Base-by-base conservation (phyloP, 2,888 invertebrate species). In the Drosophila mimica region DNA sequence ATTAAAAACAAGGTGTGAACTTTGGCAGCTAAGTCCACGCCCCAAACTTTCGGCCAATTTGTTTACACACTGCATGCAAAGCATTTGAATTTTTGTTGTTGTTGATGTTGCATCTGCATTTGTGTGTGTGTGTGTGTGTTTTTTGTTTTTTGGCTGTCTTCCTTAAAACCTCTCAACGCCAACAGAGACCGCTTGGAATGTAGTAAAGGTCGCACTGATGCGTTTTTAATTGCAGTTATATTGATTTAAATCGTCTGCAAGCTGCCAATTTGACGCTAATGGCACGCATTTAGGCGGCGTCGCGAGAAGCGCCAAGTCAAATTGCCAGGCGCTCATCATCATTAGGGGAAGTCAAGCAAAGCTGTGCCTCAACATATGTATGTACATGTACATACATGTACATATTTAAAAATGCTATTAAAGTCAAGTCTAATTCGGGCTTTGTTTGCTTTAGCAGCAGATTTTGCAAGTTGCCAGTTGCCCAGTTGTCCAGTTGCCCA, bases 141-240 rank as follows among this genome's bases (percentile, higher is more conserved):
- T 46, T 40, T 30, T 25, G 36, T 30, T 20, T 38, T 46, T 46
- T 40, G 15, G 51, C 43, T 20, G 25, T 40, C n/a, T 57, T 20
- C n/a, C 33, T 31, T 11, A 36, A 13, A 56, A 57, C 56, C 58
- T 59, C 34, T 38, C 53, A 49, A 49, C 58, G 28, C 43, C 40
- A 34, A 25, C 25, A 36, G 11, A 20, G 43, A 4, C 4, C 2
- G 28, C 38, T 38, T 30, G 28, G 36, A 40, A 7, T 15, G 38
- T 38, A 5, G 28, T 56, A 46, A 46, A 54, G 28, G 58, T 49
- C 54, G 20, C 79, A 58, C 79, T 87, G 86, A 87, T 87, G 88
- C 88, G 87, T 78, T 87, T 87, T 87, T 87, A 88, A 87, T 87
- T 88, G 88, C 78, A 83, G 82, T 78, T 86, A 83, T 87, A 87